A percentile compares a stretch with the other conserved stretches of the same genome.
Conservation (phyloP, 2,888 invertebrate genomes). For the Philereme vetulata region DNA sequence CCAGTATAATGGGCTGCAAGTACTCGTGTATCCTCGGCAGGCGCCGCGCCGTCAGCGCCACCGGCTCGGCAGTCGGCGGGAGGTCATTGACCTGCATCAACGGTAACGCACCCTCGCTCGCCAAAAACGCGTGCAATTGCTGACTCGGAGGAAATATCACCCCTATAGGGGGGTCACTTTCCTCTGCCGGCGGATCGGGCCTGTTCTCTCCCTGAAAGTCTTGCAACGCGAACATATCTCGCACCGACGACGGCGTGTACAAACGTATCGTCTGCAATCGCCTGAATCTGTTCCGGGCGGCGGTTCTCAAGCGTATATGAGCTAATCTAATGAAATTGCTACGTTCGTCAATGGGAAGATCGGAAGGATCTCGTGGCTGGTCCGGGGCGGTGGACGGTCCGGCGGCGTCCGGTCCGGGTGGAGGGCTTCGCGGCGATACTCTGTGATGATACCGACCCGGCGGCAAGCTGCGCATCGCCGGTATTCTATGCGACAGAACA, state of each 20-base stretch:
- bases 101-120: constrained; percentile 71
- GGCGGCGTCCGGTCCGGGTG: constrained; percentile 47
- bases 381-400: constrained; percentile 63
- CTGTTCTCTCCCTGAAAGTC: constrained; percentile 52
- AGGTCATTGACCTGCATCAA: constrained; percentile 86
- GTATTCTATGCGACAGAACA: constrained; percentile 67
- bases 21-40: constrained; percentile 74
- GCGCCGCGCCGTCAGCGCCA: constrained; percentile 53
- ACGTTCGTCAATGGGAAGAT: constrained; percentile 56
- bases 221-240: constrained; percentile 70
- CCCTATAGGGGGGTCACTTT: neutral
- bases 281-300: constrained; percentile 67
- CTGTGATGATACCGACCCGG: constrained; percentile 46
- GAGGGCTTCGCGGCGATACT: constrained; percentile 42
- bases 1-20: constrained; percentile 75
- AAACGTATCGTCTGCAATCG: constrained; percentile 72
- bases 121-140: constrained; percentile 59
- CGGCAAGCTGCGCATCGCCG: constrained; percentile 61
- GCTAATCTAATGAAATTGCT: constrained; percentile 72
- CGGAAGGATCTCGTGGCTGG: constrained; percentile 41
- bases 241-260: constrained; percentile 72
- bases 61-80: constrained; percentile 49
- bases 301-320: constrained; percentile 70
- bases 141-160: neutral
- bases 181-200: constrained; percentile 1